Percentiles rank a stretch among this genome's conserved stretches.
phyloP scores from a whole-genome alignment of 1,140 invertebrate species.

The Fopius arisanus region DNA sequence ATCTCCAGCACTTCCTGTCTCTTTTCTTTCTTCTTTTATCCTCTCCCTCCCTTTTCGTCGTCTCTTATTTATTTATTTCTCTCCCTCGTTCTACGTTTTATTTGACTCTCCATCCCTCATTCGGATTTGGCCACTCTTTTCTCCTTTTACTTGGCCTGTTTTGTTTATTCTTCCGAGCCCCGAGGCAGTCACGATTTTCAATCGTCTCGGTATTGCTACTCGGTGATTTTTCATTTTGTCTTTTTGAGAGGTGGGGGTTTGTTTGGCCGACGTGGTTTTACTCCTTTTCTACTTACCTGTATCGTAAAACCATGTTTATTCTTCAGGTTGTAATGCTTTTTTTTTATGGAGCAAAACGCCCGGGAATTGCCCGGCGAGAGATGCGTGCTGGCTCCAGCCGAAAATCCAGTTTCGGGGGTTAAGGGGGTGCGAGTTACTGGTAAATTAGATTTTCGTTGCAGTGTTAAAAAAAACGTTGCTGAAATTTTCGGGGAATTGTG shows the following conservation, averaged over 20 bases:
- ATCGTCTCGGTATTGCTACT: neutral
- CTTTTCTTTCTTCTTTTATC: conserved; percentile 5
- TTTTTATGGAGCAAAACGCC: neutral
- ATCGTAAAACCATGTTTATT: neutral
- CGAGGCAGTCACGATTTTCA: neutral
- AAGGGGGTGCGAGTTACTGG: neutral
- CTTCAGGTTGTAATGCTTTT: neutral
- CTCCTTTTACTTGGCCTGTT: neutral
- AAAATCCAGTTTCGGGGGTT: neutral
- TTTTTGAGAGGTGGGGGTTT: too few relatives aligned
- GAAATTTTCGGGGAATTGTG: too few relatives aligned
- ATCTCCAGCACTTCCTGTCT: conserved; percentile 32
- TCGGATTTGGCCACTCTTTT: neutral
- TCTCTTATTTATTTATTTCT: neutral
- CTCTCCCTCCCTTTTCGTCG: neutral
- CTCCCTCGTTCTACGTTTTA: neutral
- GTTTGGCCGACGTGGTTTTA: too few relatives aligned
- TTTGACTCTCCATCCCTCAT: neutral
- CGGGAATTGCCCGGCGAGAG: neutral
- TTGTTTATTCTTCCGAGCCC: neutral
- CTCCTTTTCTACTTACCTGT: too few relatives aligned
- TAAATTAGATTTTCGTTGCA: too few relatives aligned
- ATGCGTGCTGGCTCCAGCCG: too few relatives aligned
- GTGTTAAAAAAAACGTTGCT: too few relatives aligned
- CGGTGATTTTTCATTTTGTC: too few relatives aligned